Conservation (phyloP, 2,113 vertebrate species). For the Hylia prasina region DNA sequence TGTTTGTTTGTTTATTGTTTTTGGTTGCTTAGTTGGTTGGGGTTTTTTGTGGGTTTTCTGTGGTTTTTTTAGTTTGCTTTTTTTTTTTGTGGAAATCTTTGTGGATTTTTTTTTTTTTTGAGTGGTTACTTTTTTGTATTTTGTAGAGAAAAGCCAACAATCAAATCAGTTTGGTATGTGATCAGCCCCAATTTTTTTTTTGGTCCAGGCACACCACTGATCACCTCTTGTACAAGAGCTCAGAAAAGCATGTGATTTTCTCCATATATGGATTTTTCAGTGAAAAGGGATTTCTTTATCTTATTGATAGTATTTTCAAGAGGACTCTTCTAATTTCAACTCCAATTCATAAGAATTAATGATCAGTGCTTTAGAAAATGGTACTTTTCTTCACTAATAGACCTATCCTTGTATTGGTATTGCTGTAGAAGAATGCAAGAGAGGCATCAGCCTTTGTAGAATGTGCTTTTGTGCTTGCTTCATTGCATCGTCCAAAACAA, state of each 20-base stretch:
- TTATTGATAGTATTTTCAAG: background rate
- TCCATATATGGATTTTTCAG: background rate
- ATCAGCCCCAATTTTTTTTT: background rate
- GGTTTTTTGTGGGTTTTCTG: background rate
- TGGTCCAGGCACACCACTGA: background rate
- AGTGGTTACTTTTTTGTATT: background rate
- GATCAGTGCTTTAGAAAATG: background rate
- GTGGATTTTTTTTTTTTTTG: too few relatives aligned
- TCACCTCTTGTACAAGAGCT: background rate
- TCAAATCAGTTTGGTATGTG: background rate
- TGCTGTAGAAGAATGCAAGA: background rate
- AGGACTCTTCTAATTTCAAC: background rate
- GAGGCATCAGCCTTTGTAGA: background rate
- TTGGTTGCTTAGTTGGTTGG: too few relatives aligned
- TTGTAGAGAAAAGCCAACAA: background rate
- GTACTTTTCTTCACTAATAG: background rate
- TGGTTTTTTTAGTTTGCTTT: background rate
- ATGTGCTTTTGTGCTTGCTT: background rate
- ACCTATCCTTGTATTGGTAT: background rate
- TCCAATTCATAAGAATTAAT: background rate
- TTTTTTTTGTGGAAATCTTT: background rate
- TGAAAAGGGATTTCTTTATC: background rate
- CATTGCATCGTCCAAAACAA: background rate
- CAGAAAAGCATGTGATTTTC: background rate
- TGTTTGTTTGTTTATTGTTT: too few relatives aligned